A percentile compares a stretch with the other conserved stretches of the same genome.
phyloP scores from a whole-genome alignment of 2,888 invertebrate genomes.

The Hydriomena furcata region DNA sequence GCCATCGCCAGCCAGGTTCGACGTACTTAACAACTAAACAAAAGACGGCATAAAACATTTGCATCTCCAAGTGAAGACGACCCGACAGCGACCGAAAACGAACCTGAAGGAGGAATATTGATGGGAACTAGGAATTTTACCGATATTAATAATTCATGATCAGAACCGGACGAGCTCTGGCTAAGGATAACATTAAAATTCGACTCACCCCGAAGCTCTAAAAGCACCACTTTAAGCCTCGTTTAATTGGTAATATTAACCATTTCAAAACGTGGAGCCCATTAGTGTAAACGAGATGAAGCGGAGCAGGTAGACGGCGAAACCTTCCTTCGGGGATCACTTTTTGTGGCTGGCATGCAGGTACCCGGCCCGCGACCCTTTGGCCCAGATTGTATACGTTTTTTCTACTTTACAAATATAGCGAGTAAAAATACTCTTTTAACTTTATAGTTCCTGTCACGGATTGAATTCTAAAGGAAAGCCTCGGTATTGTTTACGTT shows the following conservation, averaged over 20 bases:
- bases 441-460: constrained; percentile 36
- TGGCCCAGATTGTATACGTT: constrained; percentile 56
- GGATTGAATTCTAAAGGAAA: constrained; percentile 34
- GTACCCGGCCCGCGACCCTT: constrained; percentile 62
- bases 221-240: constrained; percentile 64
- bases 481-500: constrained; percentile 30
- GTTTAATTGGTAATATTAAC: constrained; percentile 76
- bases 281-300: constrained; percentile 69
- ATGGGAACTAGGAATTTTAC: constrained; percentile 49
- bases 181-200: constrained; percentile 66
- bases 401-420: constrained; percentile 50
- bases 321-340: constrained; percentile 59
- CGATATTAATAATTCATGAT: constrained; percentile 71
- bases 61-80: constrained; percentile 56
- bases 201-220: constrained; percentile 60
- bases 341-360: constrained; percentile 69
- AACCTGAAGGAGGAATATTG: constrained; percentile 44
- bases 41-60: constrained; percentile 61
- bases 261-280: constrained; percentile 62
- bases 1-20: constrained; percentile 36
- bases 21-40: constrained; percentile 68
- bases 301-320: constrained; percentile 71
- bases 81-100: constrained; percentile 33
- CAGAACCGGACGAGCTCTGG: constrained; percentile 50
- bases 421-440: constrained; percentile 32